Conservation (phyloP, 2,888 invertebrate species). For the Drosophila nigricruria region DNA sequence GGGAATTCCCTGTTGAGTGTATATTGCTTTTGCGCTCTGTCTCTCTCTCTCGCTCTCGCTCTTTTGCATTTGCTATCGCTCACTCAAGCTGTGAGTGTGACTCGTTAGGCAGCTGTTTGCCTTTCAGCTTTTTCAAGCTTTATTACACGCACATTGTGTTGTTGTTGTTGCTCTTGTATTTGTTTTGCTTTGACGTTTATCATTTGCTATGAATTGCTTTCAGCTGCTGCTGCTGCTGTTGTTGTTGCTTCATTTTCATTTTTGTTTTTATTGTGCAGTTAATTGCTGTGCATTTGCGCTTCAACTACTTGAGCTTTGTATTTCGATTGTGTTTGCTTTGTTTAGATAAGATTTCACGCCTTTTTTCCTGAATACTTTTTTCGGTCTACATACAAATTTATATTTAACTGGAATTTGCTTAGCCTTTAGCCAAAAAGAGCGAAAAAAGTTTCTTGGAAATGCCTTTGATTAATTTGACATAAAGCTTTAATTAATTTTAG, state of each 20-base stretch:
- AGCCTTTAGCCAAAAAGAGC: constrained; percentile 7
- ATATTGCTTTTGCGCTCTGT: constrained; percentile 9
- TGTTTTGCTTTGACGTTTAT: constrained; percentile 59
- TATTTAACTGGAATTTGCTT: constrained; percentile 26
- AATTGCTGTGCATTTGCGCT: constrained; percentile 54
- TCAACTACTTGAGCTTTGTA: constrained; percentile 29
- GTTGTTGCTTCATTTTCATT: constrained; percentile 9
- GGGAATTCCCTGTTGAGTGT: constrained; percentile 77
- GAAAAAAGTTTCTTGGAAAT: not conserved
- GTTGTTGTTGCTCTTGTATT: constrained; percentile 29
- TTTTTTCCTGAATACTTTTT: constrained; percentile 36
- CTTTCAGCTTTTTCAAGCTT: constrained; percentile 54
- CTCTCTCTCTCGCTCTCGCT: constrained; percentile 2
- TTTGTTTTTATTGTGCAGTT: constrained; percentile 39
- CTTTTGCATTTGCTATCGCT: constrained; percentile 25
- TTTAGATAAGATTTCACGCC: constrained; percentile 56
- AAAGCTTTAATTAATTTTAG: not conserved
- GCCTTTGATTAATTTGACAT: not conserved
- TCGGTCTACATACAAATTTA: not conserved
- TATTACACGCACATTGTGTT: constrained; percentile 51
- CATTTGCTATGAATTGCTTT: constrained; percentile 51
- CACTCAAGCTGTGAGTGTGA: constrained; percentile 39
- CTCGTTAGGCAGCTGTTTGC: constrained; percentile 39
- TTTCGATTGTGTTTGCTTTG: constrained; percentile 38
- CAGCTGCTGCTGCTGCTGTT: constrained; percentile 28